A percentile compares a stretch with the other conserved stretches of the same genome.
Conservation (phyloP, 1,140 invertebrate genomes). For the Hormaphis cornu region DNA sequence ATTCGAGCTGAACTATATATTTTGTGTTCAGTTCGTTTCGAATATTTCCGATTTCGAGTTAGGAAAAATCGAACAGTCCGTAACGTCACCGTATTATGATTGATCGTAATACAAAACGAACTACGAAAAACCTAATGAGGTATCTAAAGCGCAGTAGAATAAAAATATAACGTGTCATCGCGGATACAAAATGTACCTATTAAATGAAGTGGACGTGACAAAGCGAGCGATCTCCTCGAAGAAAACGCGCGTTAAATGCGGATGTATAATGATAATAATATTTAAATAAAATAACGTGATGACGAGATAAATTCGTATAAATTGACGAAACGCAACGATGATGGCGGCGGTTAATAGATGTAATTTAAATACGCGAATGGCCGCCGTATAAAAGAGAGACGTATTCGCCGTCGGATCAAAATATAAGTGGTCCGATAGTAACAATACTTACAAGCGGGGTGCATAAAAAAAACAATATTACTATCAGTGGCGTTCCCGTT, state of each 20-base stretch:
- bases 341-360: background rate
- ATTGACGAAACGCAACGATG: background rate
- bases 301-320: background rate
- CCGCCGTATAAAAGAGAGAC: background rate
- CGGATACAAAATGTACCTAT: background rate
- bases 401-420: background rate
- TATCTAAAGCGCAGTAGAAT: background rate
- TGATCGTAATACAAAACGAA: too few species aligned
- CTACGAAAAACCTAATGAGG: background rate
- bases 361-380: background rate
- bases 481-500: too few species aligned
- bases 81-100: too few species aligned
- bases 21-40: too few species aligned
- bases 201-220: background rate
- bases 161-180: background rate
- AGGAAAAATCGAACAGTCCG: too few species aligned
- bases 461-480: too few species aligned
- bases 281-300: too few species aligned
- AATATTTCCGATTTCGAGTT: too few species aligned
- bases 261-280: background rate
- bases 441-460: too few species aligned
- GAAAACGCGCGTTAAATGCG: background rate
- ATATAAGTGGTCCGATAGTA: too few species aligned
- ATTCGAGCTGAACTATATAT: too few species aligned
- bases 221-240: background rate